Base-by-base conservation (phyloP, 2,797 vertebrate species). In the Anabacerthia variegaticeps region DNA sequence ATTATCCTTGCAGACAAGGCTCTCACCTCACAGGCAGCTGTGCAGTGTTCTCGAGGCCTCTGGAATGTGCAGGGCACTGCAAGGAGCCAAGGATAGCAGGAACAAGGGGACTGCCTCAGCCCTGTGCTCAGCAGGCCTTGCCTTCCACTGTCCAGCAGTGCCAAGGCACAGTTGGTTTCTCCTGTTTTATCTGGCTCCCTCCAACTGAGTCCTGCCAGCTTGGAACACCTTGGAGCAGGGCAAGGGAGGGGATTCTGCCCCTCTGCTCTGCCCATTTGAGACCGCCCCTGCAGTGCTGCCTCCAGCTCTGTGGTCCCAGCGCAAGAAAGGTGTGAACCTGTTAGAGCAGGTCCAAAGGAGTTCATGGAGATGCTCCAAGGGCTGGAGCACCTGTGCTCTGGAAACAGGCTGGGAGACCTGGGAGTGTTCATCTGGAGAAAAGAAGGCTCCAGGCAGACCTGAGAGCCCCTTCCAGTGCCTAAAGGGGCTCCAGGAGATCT, bases 351-450 rank as follows among this genome's bases (percentile, higher is more conserved):
- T n/a, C 51, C 51, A 1, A 43, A 56, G 32, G 49, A 71, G 15
- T 3, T 4, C 51, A 37, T 0, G 0, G 74, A 43, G 36, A 2
- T 49, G 22, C 43, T 43, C 22, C 27, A 12, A 49, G 32, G 36
- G 43, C 34, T 49, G 43, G 30, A 54, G 11, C 13, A 43, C 51
- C 28, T 52, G 17, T 52, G 51, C 51, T 32, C 34, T 49, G 43
- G 30, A 48, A 6, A 7, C 51, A 65, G 43, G 43, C 43, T 63
- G 58, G 58, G 22, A 87, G 49, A 78, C 66, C 22, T 63, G 66
- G 6, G 26, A 20, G 9, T 30, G 11, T 0, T 6, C 48, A 39
- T 3, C 34, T 30, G 16, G 20, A 39, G 27, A 66, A 0, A 14
- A 26, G 12, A 54, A 55, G 20, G 30, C 3, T 78, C 30, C 14